Evolutionary conservation across 2,888 invertebrate species (phyloP).

Genomic region (Hypolimnas misippus): DNA sequence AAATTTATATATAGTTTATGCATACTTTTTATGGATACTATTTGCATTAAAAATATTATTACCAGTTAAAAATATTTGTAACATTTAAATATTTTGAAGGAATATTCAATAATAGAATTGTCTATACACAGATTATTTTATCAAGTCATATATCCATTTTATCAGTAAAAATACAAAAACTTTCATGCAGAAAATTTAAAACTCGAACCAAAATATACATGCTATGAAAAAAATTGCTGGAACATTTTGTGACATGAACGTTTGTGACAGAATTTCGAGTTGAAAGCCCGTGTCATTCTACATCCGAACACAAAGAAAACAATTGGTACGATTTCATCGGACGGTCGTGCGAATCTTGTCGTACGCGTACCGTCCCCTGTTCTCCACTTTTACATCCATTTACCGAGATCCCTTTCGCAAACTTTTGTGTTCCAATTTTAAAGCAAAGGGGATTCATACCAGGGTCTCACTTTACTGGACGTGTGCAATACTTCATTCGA

Average conservation of each 20-base stretch:
- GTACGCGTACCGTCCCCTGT: slow-evolving; percentile 49
- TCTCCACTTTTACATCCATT: slow-evolving; percentile 43
- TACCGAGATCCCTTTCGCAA: slow-evolving; percentile 34
- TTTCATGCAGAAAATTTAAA: no score
- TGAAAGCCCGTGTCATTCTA: slow-evolving; percentile 38
- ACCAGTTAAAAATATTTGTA: no score
- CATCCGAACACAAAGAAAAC: slow-evolving; percentile 53
- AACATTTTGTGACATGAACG: slow-evolving; percentile 4
- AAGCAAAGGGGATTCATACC: slow-evolving; percentile 44
- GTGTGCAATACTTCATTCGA: slow-evolving; percentile 58
- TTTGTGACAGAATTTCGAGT: slow-evolving; percentile 28
- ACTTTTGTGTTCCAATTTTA: slow-evolving; percentile 31
- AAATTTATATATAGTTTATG: no score
- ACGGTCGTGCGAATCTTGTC: slow-evolving; percentile 54
- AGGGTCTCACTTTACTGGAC: slow-evolving; percentile 50
- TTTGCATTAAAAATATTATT: no score
- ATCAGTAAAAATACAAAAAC: background rate
- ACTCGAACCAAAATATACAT: slow-evolving; percentile 1
- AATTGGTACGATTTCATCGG: slow-evolving; percentile 51
- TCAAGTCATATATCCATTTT: background rate
- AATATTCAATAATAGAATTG: no score
- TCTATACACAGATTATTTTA: no score
- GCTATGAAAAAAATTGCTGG: background rate
- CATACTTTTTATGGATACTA: no score
- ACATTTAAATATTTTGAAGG: no score